Base-by-base conservation (phyloP, 2,797 vertebrate species). In the Danio kyathit region DNA sequence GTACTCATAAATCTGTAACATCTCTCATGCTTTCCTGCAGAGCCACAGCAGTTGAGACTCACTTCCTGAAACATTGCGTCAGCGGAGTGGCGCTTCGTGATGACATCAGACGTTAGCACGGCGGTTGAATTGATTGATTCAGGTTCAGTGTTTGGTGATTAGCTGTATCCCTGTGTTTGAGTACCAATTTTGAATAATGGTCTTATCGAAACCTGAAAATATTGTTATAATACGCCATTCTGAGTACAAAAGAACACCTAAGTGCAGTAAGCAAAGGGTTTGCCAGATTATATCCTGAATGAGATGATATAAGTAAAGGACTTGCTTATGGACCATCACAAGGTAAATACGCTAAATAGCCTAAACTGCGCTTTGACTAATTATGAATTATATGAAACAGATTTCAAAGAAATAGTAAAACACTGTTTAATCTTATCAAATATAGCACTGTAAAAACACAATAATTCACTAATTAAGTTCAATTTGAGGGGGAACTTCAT, bases 51-150 rank as follows among this genome's bases (percentile, higher is more conserved):
- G 0, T 40, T 7, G 14, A 13, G 7, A 29, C 73, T 44, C 41
- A 49, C 79, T 85, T 87, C 83, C 83, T 83, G 75, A 73, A 83
- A 83, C 17, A 60, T 21, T 1, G 38, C 79, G 81, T 85, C 79
- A 74, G 29, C 76, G 51, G 6, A 29, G 49, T 57, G 59, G 65
- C 83, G 73, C 71, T n/a, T 44, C 2, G 1, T 83, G 81, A 81
- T 86, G 81, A 83, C 74, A 16, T 65, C 52, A 54, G 1, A 29
- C n/a, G 11, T 6, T n/a, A 72, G 10, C 13, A 44, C 40, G 48
- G n/a, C 44, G 12, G 4, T 73, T 64, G 7, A 38, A 65, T 38
- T 16, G 19, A 64, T 19, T 49, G 40, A 66, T n/a, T 71, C 38
- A 21, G 46, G 54, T 38, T 64, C n/a, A 11, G 11, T 5, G 2